Percentiles rank a stretch among this genome's conserved stretches.
Conservation (phyloP, 2,797 vertebrate genomes). For the Lophotriccus pileatus region DNA sequence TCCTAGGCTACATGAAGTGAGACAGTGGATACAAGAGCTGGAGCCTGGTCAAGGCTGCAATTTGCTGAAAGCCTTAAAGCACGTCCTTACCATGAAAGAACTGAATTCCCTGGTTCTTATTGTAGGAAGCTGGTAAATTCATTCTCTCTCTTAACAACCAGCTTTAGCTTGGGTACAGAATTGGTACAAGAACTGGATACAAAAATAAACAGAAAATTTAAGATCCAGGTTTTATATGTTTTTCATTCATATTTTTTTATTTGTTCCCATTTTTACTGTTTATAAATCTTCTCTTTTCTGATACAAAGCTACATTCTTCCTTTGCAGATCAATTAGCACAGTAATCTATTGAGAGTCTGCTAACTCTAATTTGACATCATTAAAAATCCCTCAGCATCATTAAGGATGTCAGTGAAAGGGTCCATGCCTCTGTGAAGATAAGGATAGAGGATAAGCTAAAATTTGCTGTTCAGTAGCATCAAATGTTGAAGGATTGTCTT, state of each 20-base stretch:
- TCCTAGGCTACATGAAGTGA: slow-evolving; percentile 74
- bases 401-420: neutral
- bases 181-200: neutral
- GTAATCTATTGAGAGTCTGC: neutral
- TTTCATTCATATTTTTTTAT: neutral
- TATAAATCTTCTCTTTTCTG: neutral
- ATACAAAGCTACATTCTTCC: neutral
- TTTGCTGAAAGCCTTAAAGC: slow-evolving; percentile 75
- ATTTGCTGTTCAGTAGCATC: neutral
- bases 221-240: neutral
- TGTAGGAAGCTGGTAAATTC: slow-evolving; percentile 76
- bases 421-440: neutral
- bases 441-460: neutral
- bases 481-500: neutral
- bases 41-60: slow-evolving; percentile 72
- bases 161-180: neutral
- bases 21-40: slow-evolving; percentile 71
- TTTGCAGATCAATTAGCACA: neutral
- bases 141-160: neutral
- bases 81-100: slow-evolving; percentile 39
- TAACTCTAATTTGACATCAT: neutral
- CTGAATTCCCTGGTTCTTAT: slow-evolving; percentile 76
- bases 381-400: neutral
- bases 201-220: neutral
- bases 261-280: neutral